phyloP scores from a whole-genome alignment of 2,888 invertebrate species.

The Shargacucullia verbasci region DNA sequence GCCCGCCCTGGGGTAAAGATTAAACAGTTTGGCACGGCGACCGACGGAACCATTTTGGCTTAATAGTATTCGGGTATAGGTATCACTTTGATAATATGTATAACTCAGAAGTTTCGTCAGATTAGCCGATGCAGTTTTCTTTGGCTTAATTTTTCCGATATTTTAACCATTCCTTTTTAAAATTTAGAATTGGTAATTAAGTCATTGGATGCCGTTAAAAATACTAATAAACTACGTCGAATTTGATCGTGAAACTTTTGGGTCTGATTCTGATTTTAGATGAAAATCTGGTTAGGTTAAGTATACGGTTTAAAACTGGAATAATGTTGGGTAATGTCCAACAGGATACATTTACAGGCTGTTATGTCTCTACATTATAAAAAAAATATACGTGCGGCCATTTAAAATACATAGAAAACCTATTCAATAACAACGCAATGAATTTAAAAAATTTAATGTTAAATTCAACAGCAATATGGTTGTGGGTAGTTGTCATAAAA shows the following conservation, averaged over 20 bases:
- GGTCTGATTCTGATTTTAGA: too few relatives aligned
- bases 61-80: slow-evolving; percentile 30
- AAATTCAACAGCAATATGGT: not conserved
- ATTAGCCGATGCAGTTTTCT: too few relatives aligned
- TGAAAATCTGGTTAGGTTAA: too few relatives aligned
- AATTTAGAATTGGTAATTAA: not conserved
- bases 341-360: too few relatives aligned
- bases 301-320: too few relatives aligned
- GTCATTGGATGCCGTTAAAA: too few relatives aligned
- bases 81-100: slow-evolving; percentile 14
- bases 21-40: slow-evolving; percentile 59
- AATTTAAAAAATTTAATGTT: slow-evolving; percentile 3
- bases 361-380: too few relatives aligned
- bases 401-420: not conserved
- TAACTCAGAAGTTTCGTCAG: not conserved
- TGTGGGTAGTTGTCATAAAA: slow-evolving; percentile 7
- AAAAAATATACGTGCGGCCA: not conserved
- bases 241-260: too few relatives aligned
- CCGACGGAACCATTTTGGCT: slow-evolving; percentile 38
- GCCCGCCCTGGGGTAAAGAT: slow-evolving; percentile 52
- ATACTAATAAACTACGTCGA: too few relatives aligned
- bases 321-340: too few relatives aligned
- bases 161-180: too few relatives aligned
- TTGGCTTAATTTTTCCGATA: too few relatives aligned
- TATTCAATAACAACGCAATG: not conserved